Evolutionary conservation across 1,140 invertebrate species (phyloP), one percentile per base, ranked within the genome.

Genomic region (Drosophila tropicalis): DNA sequence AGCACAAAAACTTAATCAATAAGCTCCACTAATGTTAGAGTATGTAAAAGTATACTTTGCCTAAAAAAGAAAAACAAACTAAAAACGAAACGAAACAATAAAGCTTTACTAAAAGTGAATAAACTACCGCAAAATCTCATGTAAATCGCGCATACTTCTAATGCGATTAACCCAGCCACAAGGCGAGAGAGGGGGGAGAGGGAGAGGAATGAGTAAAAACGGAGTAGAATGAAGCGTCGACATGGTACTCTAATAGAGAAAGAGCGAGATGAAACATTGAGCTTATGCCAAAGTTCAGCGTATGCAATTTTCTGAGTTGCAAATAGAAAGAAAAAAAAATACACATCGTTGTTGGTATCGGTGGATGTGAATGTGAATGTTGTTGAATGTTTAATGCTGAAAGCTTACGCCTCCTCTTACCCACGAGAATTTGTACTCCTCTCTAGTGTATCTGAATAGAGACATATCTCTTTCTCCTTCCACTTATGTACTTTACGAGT

Each of bases 341-440:
- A 67, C 64, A 68, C 15, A 39, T 3, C 10, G 74, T 77, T 67
- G 55, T 44, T 65, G 13, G 32, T 19, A 56, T 25, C 15, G 40
- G 66, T 70, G 72, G 70, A 72, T 72, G 34, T 9, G 34, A 36
- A 36, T 36, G 34, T 36, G 34, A 36, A 36, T 36, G 71, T 19
- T 74, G 81, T 47, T 79, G 47, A 83, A 76, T 79, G 56, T 62
- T 76, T 72, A 76, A 79, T 76, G 72, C 57, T 67, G 57, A 67
- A 74, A 73, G 61, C 70, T 41, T 60, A 44, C 64, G 54, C 47
- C 63, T 32, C 39, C 29, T 22, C 32, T 22, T 29, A 29, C 39
- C 36, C 51, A 5, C 17, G 22, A 34, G 7, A 12, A 36, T 12
- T 36, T 6, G 2, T n/a, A 44, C n/a, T 36, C 34, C 34, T 36